Base-by-base conservation (phyloP, 2,797 vertebrate genomes). In the Crenuchus spilurus region DNA sequence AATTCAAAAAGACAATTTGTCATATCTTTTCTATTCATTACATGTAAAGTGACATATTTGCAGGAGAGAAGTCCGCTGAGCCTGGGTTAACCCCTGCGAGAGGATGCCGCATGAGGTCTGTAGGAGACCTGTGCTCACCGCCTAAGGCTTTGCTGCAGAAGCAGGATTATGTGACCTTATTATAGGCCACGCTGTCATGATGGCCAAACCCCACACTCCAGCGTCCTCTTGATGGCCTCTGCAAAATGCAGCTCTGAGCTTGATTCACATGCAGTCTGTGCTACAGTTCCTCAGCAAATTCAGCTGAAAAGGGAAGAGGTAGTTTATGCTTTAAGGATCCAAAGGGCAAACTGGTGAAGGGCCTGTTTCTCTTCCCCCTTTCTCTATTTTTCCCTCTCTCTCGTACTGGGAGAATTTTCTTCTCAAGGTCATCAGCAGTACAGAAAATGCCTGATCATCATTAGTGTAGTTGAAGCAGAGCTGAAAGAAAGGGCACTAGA, bases 371-470 rank as follows among this genome's bases (percentile, higher is more conserved):
- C 52, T 64, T 67, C 14, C 51, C 41, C 37, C 46, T 28, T 39
- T 13, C 46, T 30, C 18, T 1, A 24, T 1, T 26, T 9, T 26
- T 44, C 11, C 13, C 46, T 49, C 4, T 5, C 20, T 48, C 41
- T 13, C 1, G 20, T 8, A 24, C 57, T 10, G 11, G 10, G 48
- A 18, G 31, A 52, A 6, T 10, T 55, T 26, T 2, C 66, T 5
- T 41, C 60, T 72, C 63, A 72, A 76, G 78, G 74, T 65, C 62
- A 46, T 30, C 13, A 51, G 16, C 58, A 22, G 20, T 16, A 68
- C 9, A 1, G 6, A 48, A 79, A 72, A 52, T 65, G 80, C 72
- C 61, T 58, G 24, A 30, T 82, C 80, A 82, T 75, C 57, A 60
- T 22, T 24, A 16, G 28, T 37, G 26, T 58, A 41, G 39, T 77